Conservation (phyloP, 2,888 invertebrate species). For the Embidobia sp. region DNA sequence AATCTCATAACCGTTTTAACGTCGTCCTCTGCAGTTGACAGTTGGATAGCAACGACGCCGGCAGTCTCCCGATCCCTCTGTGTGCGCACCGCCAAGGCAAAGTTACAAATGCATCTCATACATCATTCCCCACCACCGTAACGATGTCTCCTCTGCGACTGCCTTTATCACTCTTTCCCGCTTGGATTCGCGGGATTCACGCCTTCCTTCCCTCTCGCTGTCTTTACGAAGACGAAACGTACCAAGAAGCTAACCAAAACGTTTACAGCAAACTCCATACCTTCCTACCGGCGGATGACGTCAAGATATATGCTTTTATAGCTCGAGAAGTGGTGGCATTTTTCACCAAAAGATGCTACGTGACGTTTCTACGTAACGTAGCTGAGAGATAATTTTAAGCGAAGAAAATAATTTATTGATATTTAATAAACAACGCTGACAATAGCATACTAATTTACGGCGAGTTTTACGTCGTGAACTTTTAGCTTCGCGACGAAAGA, state of each 20-base stretch:
- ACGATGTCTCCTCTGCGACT: constrained; percentile 52
- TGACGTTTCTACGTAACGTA: constrained; percentile 1
- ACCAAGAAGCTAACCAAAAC: constrained; percentile 47
- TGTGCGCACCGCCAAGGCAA: constrained; percentile 51
- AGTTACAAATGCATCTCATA: constrained; percentile 75
- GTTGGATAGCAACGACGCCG: constrained; percentile 61
- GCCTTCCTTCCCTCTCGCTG: constrained; percentile 21
- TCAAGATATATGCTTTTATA: constrained; percentile 53
- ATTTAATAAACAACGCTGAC: no score
- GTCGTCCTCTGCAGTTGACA: constrained; percentile 66
- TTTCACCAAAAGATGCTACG: constrained; percentile 3
- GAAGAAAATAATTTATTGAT: no score
- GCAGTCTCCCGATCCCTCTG: constrained; percentile 47
- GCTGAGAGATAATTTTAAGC: no score
- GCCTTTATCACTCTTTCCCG: constrained; percentile 40
- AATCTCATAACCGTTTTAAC: constrained; percentile 71
- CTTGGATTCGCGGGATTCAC: constrained; percentile 8
- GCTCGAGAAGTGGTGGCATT: constrained; percentile 12
- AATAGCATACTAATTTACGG: no score
- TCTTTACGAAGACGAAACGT: constrained; percentile 42
- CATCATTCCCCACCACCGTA: constrained; percentile 67
- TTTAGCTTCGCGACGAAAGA: no score
- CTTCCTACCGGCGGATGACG: constrained; percentile 45
- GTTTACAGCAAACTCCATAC: constrained; percentile 51
- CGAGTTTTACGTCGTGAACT: no score